phyloP scores from a whole-genome alignment of 2,113 vertebrate species.

The Pterocles burchelli region DNA sequence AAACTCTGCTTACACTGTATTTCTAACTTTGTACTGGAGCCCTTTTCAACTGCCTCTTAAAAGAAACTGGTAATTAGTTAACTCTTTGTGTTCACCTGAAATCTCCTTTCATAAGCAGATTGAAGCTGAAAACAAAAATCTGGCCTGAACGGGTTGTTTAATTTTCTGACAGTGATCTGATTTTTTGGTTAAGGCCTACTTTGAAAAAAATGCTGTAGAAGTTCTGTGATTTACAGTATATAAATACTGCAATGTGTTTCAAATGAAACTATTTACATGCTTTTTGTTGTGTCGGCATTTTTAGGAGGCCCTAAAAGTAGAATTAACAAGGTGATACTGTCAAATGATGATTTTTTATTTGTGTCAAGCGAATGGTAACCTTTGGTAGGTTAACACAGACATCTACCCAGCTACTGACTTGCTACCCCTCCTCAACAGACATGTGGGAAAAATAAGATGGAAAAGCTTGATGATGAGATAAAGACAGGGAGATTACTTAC shows the following conservation, averaged over 20 bases:
- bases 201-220: not conserved
- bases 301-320: not conserved
- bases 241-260: not conserved
- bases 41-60: conserved; percentile 5
- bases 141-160: not conserved
- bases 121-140: not conserved
- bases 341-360: not conserved
- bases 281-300: not conserved
- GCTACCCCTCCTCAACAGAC: not conserved
- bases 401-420: not conserved
- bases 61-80: conserved; percentile 3
- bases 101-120: not conserved
- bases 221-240: not conserved
- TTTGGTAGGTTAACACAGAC: not conserved
- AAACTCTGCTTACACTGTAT: not conserved
- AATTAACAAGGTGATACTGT: not conserved
- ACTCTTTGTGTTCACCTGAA: conserved; percentile 23
- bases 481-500: not conserved
- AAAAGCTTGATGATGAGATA: not conserved
- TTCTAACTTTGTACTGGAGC: not conserved
- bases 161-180: not conserved
- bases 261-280: not conserved
- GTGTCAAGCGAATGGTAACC: not conserved
- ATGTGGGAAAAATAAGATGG: not conserved
- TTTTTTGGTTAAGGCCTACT: not conserved